Conservation (phyloP, 2,888 invertebrate genomes). For the Drosophila macrothrix region DNA sequence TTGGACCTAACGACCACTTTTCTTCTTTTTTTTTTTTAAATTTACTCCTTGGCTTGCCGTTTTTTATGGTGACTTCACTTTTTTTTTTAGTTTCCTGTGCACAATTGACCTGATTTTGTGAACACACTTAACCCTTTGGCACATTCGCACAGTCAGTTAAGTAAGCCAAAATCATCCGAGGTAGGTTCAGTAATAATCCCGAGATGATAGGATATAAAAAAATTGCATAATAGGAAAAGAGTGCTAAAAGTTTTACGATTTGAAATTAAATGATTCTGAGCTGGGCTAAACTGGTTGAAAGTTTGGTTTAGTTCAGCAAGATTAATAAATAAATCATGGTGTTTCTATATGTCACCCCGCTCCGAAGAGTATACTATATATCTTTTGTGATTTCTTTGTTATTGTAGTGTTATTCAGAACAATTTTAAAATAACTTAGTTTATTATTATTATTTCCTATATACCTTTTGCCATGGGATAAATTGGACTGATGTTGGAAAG, state of each 20-base stretch:
- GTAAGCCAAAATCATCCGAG: conserved; percentile 29
- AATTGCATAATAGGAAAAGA: too few relatives aligned
- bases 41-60: conserved; percentile 16
- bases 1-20: conserved; percentile 28
- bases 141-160: conserved; percentile 33
- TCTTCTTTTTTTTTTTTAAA: conserved; percentile 5
- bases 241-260: not conserved
- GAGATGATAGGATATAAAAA: not conserved
- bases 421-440: not conserved
- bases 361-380: not conserved
- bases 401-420: not conserved
- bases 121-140: conserved; percentile 77
- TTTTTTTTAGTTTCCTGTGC: conserved; percentile 56
- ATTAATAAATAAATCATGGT: not conserved
- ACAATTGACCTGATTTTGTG: conserved; percentile 78
- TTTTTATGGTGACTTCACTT: conserved; percentile 59
- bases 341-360: not conserved
- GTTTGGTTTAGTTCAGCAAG: not conserved
- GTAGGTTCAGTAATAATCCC: conserved; percentile 4
- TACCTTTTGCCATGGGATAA: not conserved
- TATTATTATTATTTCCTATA: not conserved
- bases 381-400: not conserved
- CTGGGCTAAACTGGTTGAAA: not conserved
- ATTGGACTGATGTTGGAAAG: not conserved
- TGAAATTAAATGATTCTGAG: not conserved